Conservation (phyloP, 2,888 invertebrate genomes). For the Rotaria magnacalcarata region DNA sequence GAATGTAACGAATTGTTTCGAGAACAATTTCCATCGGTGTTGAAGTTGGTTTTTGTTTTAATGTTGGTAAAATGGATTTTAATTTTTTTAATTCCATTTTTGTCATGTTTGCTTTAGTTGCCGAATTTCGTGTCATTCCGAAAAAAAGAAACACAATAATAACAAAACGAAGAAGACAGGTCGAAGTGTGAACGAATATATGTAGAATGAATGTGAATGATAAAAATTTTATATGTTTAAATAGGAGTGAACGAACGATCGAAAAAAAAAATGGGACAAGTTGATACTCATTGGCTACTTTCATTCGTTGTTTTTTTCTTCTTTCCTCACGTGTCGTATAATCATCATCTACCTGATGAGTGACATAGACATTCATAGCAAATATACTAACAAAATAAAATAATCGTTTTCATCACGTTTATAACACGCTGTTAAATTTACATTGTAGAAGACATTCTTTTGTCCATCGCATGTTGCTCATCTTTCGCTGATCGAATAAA, state of each 20-base stretch:
- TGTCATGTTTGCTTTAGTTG: not conserved
- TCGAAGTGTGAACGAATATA: too few relatives aligned
- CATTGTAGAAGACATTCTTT: not conserved
- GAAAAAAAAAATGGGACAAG: not conserved
- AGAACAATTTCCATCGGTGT: slow-evolving; percentile 30
- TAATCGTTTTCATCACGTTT: not conserved
- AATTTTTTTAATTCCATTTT: slow-evolving; percentile 23
- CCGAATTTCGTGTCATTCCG: slow-evolving; percentile 9
- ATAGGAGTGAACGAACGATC: not conserved
- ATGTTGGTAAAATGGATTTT: slow-evolving; percentile 28
- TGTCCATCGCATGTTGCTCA: not conserved
- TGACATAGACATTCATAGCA: not conserved
- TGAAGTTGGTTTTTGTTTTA: not conserved
- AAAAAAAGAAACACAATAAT: too few relatives aligned
- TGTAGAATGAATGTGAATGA: not conserved
- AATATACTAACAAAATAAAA: not conserved
- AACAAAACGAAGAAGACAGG: not conserved
- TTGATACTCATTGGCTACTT: not conserved
- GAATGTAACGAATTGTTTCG: slow-evolving; percentile 27
- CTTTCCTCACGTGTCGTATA: not conserved
- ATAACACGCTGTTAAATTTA: not conserved
- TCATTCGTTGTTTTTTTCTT: not conserved
- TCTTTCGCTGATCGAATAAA: not conserved
- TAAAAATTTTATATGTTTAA: not conserved
- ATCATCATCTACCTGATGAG: not conserved